These are phyloP conservation scores for Cephus cinctus DNA, from an alignment of 1,140 invertebrate genomes.

Conservation along the genomic window DNA sequence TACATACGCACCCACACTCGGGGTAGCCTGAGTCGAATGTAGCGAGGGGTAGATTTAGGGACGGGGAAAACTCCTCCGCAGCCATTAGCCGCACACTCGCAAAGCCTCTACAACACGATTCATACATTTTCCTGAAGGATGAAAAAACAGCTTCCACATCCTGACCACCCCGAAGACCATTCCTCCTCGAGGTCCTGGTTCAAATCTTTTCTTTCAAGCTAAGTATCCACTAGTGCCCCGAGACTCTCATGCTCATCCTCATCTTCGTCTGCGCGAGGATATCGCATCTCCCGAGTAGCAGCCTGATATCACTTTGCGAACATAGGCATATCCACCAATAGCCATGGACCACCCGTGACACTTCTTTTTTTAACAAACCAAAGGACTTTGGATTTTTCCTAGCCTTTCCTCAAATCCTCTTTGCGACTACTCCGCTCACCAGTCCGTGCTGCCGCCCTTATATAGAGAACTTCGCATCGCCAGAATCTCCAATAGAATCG, in stretches of 20 bases:
- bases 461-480: too few species aligned
- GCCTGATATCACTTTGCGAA: too few species aligned
- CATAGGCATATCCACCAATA: too few species aligned
- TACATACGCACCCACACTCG: background rate
- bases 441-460: too few species aligned
- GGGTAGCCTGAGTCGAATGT: conserved; percentile 22
- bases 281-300: background rate
- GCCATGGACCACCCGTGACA: too few species aligned
- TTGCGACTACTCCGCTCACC: conserved; percentile 17
- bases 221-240: too few species aligned
- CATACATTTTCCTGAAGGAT: conserved; percentile 55
- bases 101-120: conserved; percentile 56
- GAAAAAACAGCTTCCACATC: conserved; percentile 44
- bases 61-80: conserved; percentile 42
- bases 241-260: too few species aligned
- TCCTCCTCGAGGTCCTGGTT: background rate
- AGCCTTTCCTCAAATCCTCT: conserved; percentile 36
- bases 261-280: background rate
- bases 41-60: conserved; percentile 48
- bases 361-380: too few species aligned
- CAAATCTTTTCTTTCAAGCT: too few species aligned
- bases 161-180: conserved; percentile 12
- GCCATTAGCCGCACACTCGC: conserved; percentile 51
- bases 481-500: conserved; percentile 23
- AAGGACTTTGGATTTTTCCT: conserved; percentile 34